Percentiles rank a stretch among this genome's conserved stretches.
phyloP scores from a whole-genome alignment of 2,113 vertebrate species.

The Nansenia antarctica region DNA sequence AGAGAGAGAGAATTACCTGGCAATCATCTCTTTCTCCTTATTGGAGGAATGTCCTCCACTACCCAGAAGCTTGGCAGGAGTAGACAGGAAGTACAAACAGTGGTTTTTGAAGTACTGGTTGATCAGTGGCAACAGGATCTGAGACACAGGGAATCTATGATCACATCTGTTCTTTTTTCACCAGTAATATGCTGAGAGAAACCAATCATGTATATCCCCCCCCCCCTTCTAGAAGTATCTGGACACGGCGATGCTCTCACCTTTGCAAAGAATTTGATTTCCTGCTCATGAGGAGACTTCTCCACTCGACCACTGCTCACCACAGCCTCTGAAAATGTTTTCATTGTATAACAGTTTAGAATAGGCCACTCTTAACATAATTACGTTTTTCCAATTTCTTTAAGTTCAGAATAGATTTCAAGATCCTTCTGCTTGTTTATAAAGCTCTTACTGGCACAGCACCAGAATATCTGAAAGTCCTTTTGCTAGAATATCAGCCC shows the following conservation, averaged over 20 bases:
- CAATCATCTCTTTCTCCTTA: slow-evolving; percentile 97
- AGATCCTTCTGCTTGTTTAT: no score
- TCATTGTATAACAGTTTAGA: not conserved
- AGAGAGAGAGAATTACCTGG: slow-evolving; percentile 79
- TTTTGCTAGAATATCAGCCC: no score
- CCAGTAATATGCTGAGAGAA: not conserved
- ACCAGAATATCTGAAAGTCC: no score
- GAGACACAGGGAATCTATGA: slow-evolving; percentile 6
- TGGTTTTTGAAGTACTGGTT: slow-evolving; percentile 94
- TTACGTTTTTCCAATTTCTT: no score
- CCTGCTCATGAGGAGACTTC: slow-evolving; percentile 93
- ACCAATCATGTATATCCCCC: not conserved
- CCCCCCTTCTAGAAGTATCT: no score
- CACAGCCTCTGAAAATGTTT: slow-evolving; percentile 82
- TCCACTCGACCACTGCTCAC: slow-evolving; percentile 94
- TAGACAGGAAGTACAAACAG: slow-evolving; percentile 81
- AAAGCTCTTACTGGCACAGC: no score
- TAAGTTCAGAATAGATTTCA: no score
- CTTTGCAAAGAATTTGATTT: slow-evolving; percentile 97
- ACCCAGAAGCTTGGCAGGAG: slow-evolving; percentile 87
- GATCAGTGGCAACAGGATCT: slow-evolving; percentile 92
- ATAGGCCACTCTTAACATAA: not conserved
- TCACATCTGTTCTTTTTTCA: not conserved
- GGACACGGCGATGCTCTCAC: slow-evolving; percentile 51
- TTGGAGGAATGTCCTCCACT: slow-evolving; percentile 92